These are phyloP conservation scores for Leucophenga montana DNA, from an alignment of 2,888 invertebrate genomes.

Conservation along the genomic window DNA sequence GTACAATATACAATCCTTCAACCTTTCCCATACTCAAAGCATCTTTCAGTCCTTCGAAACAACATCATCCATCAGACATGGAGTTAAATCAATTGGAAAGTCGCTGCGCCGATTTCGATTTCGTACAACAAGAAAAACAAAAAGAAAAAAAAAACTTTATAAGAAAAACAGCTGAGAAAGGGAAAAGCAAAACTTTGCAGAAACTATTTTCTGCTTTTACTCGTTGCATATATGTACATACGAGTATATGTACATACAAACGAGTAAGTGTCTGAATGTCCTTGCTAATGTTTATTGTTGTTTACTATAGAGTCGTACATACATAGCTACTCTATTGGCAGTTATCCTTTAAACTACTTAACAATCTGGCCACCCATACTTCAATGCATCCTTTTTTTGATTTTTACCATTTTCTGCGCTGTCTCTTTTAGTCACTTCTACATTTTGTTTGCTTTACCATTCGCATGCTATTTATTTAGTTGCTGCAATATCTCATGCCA, in stretches of 20 bases:
- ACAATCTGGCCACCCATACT: not conserved
- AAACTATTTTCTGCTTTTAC: conserved; percentile 15
- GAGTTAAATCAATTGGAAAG: conserved; percentile 34
- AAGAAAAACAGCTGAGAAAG: conserved; percentile 41
- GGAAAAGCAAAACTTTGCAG: conserved; percentile 44
- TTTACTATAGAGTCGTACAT: conserved; percentile 34
- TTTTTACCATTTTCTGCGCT: conserved; percentile 15
- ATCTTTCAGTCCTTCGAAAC: conserved; percentile 32
- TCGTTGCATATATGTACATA: no score
- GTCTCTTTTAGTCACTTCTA: conserved; percentile 2
- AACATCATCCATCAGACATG: conserved; percentile 20
- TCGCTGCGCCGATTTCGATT: conserved; percentile 24
- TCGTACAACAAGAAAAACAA: conserved; percentile 25
- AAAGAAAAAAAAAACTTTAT: conserved; percentile 19
- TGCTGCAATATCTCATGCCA: conserved; percentile 45
- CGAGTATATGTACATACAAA: conserved; percentile 45
- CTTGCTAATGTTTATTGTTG: conserved; percentile 47
- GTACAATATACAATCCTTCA: conserved; percentile 24
- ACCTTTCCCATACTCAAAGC: conserved; percentile 41
- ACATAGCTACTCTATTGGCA: conserved; percentile 16
- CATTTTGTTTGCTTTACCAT: not conserved
- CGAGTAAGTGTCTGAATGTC: conserved; percentile 55
- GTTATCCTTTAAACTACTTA: conserved; percentile 30
- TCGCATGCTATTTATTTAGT: conserved; percentile 43
- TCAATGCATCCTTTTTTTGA: not conserved